Conservation (phyloP, 1,140 invertebrate genomes). For the Drosophila kanapiae region DNA sequence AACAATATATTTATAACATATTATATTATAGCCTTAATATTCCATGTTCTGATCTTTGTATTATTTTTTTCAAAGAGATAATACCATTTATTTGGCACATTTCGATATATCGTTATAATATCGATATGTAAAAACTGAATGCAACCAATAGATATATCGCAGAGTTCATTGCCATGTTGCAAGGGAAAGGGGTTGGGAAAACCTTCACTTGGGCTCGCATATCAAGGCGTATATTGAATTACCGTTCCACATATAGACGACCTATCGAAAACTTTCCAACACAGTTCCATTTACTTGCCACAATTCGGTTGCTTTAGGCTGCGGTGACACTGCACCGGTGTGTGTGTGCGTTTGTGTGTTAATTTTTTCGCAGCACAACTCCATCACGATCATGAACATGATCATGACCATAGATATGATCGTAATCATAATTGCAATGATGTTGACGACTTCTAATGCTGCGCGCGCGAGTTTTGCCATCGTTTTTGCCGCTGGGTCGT, state of each 20-base stretch:
- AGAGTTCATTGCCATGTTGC: slow-evolving; percentile 60
- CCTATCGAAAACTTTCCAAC: slow-evolving; percentile 56
- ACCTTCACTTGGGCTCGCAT: slow-evolving; percentile 58
- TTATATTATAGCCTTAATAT: no score
- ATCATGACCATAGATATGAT: slow-evolving; percentile 32
- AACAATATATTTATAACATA: no score
- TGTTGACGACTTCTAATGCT: slow-evolving; percentile 72
- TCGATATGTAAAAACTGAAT: neutral
- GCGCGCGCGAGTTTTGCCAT: slow-evolving; percentile 52
- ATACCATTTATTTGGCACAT: no score
- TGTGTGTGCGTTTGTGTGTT: slow-evolving; percentile 22
- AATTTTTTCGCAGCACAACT: slow-evolving; percentile 44
- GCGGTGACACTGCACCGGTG: slow-evolving; percentile 21
- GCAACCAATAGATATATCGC: neutral
- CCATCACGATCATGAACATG: slow-evolving; percentile 33
- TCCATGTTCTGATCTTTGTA: no score
- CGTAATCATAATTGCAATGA: slow-evolving; percentile 40
- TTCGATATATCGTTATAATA: neutral
- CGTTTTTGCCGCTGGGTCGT: slow-evolving; percentile 49
- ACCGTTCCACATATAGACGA: slow-evolving; percentile 29
- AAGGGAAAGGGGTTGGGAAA: slow-evolving; percentile 29
- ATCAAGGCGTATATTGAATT: slow-evolving; percentile 28
- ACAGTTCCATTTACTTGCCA: slow-evolving; percentile 57
- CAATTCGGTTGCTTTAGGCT: slow-evolving; percentile 45
- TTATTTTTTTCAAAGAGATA: no score